Conservation (phyloP, 2,797 vertebrate genomes). For the Adelosebastes latens region DNA sequence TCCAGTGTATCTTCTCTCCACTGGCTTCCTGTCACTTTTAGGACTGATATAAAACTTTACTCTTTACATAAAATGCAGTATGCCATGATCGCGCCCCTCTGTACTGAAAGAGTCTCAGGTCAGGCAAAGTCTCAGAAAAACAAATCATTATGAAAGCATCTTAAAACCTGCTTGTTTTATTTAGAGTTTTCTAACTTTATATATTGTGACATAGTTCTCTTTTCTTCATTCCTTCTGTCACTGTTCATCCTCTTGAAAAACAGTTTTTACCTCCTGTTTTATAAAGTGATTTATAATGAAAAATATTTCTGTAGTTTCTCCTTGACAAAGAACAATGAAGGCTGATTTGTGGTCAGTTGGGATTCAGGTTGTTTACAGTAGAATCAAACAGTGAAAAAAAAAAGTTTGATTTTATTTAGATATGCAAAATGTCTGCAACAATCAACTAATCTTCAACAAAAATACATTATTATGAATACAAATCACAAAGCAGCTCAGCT, state of each 20-base stretch:
- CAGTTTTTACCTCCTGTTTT: no score
- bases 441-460: background rate
- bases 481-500: background rate
- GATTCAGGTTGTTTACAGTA: background rate
- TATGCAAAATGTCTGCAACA: background rate
- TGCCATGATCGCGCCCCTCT: no score
- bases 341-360: no score
- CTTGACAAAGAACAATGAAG: background rate
- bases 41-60: no score
- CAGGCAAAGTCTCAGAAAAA: background rate
- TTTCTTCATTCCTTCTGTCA: background rate
- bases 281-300: no score
- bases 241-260: no score
- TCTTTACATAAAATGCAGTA: no score
- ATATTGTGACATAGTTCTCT: background rate
- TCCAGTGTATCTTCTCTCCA: rapidly evolving
- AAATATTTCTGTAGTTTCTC: no score
- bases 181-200: background rate
- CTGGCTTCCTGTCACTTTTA: no score
- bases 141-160: background rate
- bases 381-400: background rate
- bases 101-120: no score
- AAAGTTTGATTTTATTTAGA: background rate
- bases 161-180: background rate
- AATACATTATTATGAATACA: background rate